These are phyloP conservation scores for Gadus macrocephalus DNA, from an alignment of 2,113 vertebrate species.

Conservation along the genomic window DNA sequence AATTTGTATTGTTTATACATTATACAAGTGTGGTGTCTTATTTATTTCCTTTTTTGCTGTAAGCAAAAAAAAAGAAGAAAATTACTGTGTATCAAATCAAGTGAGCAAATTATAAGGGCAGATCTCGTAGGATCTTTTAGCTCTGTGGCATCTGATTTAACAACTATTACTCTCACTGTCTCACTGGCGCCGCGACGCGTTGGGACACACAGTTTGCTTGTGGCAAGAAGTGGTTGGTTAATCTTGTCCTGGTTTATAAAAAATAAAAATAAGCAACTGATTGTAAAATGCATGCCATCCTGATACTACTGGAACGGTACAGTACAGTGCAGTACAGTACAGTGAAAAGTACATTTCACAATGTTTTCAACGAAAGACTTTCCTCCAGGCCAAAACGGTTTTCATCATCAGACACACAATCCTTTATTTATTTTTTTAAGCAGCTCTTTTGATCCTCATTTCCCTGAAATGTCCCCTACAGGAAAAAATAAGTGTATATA, in stretches of 20 bases:
- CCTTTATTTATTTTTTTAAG: conserved; percentile 15
- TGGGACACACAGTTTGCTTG: conserved; percentile 32
- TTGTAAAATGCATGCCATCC: conserved; percentile 77
- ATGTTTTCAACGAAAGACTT: conserved; percentile 43
- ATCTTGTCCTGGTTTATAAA: conserved; percentile 52
- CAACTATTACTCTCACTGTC: conserved; percentile 49
- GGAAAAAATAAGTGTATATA: conserved; percentile 15
- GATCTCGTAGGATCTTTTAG: conserved; percentile 41
- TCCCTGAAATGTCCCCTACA: conserved; percentile 16
- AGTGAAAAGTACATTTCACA: conserved; percentile 52
- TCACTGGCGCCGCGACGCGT: conserved; percentile 44
- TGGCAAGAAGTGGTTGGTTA: conserved; percentile 53
- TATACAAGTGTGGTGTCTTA: conserved; percentile 73
- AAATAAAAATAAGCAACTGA: conserved; percentile 58
- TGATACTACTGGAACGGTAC: conserved; percentile 46
- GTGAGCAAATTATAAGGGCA: conserved; percentile 41
- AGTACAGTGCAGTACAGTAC: conserved; percentile 26
- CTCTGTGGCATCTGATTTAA: conserved; percentile 47
- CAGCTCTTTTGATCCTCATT: background rate
- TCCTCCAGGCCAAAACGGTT: conserved; percentile 44
- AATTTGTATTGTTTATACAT: conserved; percentile 80
- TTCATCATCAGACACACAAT: conserved; percentile 40
- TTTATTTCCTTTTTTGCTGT: conserved; percentile 65
- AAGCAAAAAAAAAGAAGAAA: conserved; percentile 61
- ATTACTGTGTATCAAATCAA: conserved; percentile 57